A percentile compares a stretch with the other conserved stretches of the same genome.
phyloP scores from a whole-genome alignment of 2,113 vertebrate genomes.

The Rhabdomys dilectus region DNA sequence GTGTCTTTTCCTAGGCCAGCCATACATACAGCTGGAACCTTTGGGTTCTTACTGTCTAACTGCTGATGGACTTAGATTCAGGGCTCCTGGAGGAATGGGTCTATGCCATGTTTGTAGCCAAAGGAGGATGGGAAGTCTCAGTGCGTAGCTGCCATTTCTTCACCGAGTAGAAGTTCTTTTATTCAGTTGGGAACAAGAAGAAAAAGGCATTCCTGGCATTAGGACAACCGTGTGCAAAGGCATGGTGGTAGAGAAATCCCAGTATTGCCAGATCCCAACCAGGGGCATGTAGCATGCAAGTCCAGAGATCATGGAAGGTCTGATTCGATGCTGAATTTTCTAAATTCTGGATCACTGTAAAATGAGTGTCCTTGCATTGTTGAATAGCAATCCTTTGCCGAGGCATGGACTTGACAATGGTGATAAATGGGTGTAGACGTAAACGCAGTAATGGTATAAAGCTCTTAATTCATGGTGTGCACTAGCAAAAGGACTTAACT shows the following conservation, averaged over 20 bases:
- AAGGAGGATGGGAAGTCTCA: not conserved
- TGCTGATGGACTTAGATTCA: not conserved
- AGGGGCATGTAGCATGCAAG: not conserved
- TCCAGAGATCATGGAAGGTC: not conserved
- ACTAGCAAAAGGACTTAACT: not conserved
- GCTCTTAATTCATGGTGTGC: not conserved
- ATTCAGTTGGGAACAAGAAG: not conserved
- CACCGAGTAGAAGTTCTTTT: not conserved
- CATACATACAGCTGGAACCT: not conserved
- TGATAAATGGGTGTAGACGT: slow-evolving; percentile 30
- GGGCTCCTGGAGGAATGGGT: not conserved
- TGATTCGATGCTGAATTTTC: not conserved
- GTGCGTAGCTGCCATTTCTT: not conserved
- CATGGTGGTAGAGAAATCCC: not conserved
- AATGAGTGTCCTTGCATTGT: not conserved
- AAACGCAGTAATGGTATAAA: not conserved
- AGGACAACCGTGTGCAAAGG: not conserved
- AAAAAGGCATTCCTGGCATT: not conserved
- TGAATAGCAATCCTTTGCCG: not conserved
- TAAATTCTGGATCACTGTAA: not conserved
- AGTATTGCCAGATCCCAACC: not conserved
- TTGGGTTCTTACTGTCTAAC: not conserved
- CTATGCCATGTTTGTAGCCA: not conserved
- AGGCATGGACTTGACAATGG: not conserved
- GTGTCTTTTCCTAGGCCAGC: not conserved